phyloP scores from a whole-genome alignment of 2,113 vertebrate genomes.

The Regulus satrapa region DNA sequence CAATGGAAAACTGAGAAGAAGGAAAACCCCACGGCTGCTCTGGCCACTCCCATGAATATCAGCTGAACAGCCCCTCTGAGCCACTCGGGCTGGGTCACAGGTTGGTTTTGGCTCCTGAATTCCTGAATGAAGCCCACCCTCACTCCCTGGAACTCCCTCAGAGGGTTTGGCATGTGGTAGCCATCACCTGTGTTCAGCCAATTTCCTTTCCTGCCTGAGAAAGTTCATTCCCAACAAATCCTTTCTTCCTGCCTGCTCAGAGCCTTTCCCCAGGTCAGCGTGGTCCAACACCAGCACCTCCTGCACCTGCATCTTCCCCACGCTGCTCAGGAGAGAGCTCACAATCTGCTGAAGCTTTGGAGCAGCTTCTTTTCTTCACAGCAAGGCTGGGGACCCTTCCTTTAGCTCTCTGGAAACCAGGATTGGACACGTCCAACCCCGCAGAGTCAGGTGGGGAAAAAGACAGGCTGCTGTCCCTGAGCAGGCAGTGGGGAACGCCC shows the following conservation, averaged over 20 bases:
- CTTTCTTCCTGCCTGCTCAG: neutral
- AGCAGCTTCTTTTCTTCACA: neutral
- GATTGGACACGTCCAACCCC: neutral
- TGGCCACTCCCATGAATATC: neutral
- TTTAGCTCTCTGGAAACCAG: neutral
- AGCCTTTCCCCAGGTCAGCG: neutral
- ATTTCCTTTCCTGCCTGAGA: neutral
- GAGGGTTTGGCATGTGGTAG: neutral
- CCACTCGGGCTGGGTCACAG: neutral
- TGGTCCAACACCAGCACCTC: neutral
- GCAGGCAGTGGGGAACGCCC: neutral
- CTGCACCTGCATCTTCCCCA: neutral
- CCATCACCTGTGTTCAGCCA: neutral
- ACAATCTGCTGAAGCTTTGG: neutral
- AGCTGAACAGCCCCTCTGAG: neutral
- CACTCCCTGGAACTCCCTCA: neutral
- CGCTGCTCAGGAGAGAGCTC: neutral
- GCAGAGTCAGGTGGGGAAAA: neutral
- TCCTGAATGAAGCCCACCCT: neutral
- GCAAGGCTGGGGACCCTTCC: neutral
- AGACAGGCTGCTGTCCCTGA: neutral
- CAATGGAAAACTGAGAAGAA: neutral
- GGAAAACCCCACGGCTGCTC: neutral
- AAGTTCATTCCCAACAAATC: neutral
- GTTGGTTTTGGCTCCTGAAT: neutral